phyloP scores from a whole-genome alignment of 2,888 invertebrate species.

The Drosophila merina region DNA sequence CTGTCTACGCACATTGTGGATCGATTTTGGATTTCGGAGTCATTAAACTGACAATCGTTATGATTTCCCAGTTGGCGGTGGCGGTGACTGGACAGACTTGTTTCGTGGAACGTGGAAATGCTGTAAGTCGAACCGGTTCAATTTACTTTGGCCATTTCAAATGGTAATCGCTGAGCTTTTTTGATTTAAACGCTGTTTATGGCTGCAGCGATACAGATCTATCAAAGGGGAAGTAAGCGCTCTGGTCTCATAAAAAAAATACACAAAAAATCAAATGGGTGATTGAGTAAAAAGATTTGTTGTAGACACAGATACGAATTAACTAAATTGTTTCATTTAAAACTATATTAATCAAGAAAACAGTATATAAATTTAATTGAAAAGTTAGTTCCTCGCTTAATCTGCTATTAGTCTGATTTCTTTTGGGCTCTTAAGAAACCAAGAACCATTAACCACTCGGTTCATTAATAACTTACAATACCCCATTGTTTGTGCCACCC shows the following conservation, averaged over 20 bases:
- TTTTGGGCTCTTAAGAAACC: neutral
- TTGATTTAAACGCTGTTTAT: slow-evolving; percentile 36
- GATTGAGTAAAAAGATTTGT: slow-evolving; percentile 2
- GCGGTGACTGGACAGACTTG: slow-evolving; percentile 41
- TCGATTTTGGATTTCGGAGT: slow-evolving; percentile 64
- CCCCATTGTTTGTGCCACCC: slow-evolving; percentile 30
- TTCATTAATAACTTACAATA: slow-evolving; percentile 47
- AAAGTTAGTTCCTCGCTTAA: neutral
- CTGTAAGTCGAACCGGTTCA: slow-evolving; percentile 45
- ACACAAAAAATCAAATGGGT: slow-evolving; percentile 3
- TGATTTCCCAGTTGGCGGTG: slow-evolving; percentile 67
- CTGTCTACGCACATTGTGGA: slow-evolving; percentile 50
- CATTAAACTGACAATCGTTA: slow-evolving; percentile 65
- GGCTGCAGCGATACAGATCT: slow-evolving; percentile 26
- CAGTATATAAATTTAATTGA: neutral
- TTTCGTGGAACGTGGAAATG: slow-evolving; percentile 35
- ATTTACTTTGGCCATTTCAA: slow-evolving; percentile 38
- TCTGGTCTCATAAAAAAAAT: neutral
- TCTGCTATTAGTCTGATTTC: neutral
- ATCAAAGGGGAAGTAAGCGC: slow-evolving; percentile 31
- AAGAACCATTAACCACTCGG: slow-evolving; percentile 33
- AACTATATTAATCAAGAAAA: neutral
- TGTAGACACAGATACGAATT: neutral
- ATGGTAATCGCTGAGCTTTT: slow-evolving; percentile 42
- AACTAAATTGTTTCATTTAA: neutral